Base-by-base conservation (phyloP, 2,113 vertebrate species). In the Conger conger region DNA sequence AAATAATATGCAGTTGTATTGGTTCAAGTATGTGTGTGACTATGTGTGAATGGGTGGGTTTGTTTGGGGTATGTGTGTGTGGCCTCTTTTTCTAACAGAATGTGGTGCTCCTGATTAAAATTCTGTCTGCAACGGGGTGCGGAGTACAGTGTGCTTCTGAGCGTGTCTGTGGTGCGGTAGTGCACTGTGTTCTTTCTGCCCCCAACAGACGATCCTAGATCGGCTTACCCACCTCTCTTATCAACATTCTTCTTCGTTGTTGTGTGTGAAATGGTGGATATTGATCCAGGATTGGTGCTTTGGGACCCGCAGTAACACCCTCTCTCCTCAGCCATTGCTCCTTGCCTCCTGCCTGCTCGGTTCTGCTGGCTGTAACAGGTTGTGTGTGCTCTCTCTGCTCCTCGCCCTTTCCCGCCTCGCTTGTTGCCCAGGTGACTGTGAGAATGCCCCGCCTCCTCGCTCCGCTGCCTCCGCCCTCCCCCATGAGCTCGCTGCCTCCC, bases 401-500 rank as follows among this genome's bases (percentile, higher is more conserved):
- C 93, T 50, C 7, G 90, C 90, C 86, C 87, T 86, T 82, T 93
- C 93, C 91, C 90, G 87, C 91, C 91, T 92, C 89, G 89, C 90
- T 91, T 36, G 89, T 92, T 91, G 91, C 92, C 92, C 93, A 96
- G 95, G 94, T 94, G 94, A 95, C 92, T 93, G 92, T 94, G 94
- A 95, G 93, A 94, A 95, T 94, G 92, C 87, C 92, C 90, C 86
- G 87, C 90, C 91, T 93, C 94, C 93, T 93, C 92, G 92, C 90
- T 94, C 94, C 88, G 94, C 94, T 92, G 94, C 92, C 94, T 95
- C 92, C 84, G 88, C 92, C 93, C 93, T 94, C 91, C 89, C 94
- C 93, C 92, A 93, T 94, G 95, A 94, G 89, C 93, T 94, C 94
- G 93, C 94, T 92, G 94, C 92, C 92, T 91, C 94, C 91, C 90